These are phyloP conservation scores for Coluber constrictor DNA, from an alignment of 2,797 vertebrate genomes.

Conservation along the genomic window DNA sequence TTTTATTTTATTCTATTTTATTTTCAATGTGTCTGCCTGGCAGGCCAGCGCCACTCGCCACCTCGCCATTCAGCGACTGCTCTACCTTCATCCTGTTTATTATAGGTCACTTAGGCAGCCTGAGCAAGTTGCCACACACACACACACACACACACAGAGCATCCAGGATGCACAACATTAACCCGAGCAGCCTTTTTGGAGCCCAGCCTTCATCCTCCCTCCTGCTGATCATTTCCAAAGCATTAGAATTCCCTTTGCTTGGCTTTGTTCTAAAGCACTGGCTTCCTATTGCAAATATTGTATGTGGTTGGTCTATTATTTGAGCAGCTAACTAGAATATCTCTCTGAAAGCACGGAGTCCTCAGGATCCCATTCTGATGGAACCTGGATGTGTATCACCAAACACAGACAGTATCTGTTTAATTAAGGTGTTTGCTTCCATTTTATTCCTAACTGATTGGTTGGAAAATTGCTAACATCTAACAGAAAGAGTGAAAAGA, in stretches of 20 bases:
- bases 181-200: conserved; percentile 53
- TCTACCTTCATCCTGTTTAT: conserved; percentile 76
- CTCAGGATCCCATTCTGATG: background rate
- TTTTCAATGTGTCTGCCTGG: conserved; percentile 67
- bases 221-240: background rate
- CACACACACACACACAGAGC: conserved; percentile 60
- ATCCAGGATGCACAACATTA: conserved; percentile 58
- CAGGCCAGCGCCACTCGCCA: conserved; percentile 59
- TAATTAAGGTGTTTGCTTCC: background rate
- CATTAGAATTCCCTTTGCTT: background rate
- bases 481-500: background rate
- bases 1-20: conserved; percentile 49
- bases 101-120: conserved; percentile 50
- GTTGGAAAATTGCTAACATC: background rate
- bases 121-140: conserved; percentile 50
- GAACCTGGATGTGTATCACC: background rate
- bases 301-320: conserved; percentile 10
- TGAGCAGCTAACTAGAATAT: background rate
- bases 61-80: conserved; percentile 48
- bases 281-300: background rate
- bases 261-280: background rate
- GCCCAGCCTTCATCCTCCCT: conserved; percentile 22
- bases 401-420: too few species aligned
- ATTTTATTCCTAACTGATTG: background rate
- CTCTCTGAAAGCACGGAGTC: background rate